Conservation (phyloP, 2,113 vertebrate species). For the Phylloscopus trochilus region DNA sequence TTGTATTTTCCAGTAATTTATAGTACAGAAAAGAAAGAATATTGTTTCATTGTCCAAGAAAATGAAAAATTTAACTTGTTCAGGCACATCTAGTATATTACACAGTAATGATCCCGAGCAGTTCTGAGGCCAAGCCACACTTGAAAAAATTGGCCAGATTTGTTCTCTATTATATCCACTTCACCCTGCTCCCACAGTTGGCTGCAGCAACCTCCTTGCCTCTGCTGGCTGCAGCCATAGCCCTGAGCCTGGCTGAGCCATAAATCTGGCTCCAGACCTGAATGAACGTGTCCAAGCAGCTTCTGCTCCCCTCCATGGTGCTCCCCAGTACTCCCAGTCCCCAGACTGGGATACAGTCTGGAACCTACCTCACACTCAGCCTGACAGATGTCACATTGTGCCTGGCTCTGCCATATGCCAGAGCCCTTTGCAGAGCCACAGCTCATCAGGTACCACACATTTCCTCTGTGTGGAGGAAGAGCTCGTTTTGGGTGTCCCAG, state of each 20-base stretch:
- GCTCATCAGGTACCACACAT: neutral
- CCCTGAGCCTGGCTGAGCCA: neutral
- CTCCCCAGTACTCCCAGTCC: neutral
- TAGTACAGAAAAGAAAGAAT: neutral
- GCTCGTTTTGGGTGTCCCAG: neutral
- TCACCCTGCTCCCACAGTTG: neutral
- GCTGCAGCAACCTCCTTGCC: neutral
- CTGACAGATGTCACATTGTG: neutral
- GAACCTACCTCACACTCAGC: neutral
- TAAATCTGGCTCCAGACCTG: neutral
- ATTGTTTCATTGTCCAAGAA: neutral
- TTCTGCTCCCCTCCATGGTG: neutral
- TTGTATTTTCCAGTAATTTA: constrained; percentile 17
- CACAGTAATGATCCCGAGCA: neutral
- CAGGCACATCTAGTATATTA: constrained; percentile 30
- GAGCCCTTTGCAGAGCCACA: neutral
- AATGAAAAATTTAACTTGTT: neutral
- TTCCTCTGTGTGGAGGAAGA: neutral
- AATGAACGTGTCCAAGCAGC: fast-evolving
- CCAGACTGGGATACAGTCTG: neutral
- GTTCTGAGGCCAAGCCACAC: neutral
- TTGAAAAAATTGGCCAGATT: neutral
- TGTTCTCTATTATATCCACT: neutral
- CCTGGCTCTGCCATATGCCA: neutral
- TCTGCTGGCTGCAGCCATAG: neutral